Base-by-base conservation (phyloP, 2,888 invertebrate species). In the Temnothorax unifasciatus region DNA sequence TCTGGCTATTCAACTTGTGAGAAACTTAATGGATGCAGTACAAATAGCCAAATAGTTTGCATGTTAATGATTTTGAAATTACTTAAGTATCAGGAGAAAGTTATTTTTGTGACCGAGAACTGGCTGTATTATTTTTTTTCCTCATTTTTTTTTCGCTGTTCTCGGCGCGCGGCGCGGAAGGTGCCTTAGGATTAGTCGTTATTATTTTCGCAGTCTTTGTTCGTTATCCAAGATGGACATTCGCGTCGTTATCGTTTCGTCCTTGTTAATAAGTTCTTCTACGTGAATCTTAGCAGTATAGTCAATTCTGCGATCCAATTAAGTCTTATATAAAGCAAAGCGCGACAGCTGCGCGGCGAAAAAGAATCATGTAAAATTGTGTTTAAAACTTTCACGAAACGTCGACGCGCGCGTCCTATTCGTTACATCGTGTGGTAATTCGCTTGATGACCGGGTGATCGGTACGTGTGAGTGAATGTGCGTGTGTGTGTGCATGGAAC, bases 181-280 rank as follows among this genome's bases (percentile, higher is more conserved):
- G 90, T 90, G 90, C 88, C 88, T 90, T 88, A 91, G 87, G 77
- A 83, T 83, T 87, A 81, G 69, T 90, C 79, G 87, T 89, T 88
- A 63, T 54, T 90, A 90, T 82, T 89, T 88, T 89, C 82, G 88
- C 85, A 89, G 69, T 81, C 47, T 64, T 81, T 76, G 59, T 75
- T 90, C 76, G 54, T 85, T 86, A 69, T 68, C 21, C 38, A 54
- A 61, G 85, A 69, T 64, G 77, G 71, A 73, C 83, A 66, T 77
- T 54, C 77, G 79, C 63, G 61, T 50, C 75, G 71, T 82, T 79
- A 50, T 68, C 66, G 82, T 82, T 63, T 84, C 75, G n/a, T 21
- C 44, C 15, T 34, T 47, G n/a, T 6, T 66, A n/a, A 63, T 64
- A 54, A 71, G 38, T 71, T 38, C 34, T 9, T 71, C 11, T 25